phyloP scores from a whole-genome alignment of 2,113 vertebrate genomes.

The Aramus guarauna region DNA sequence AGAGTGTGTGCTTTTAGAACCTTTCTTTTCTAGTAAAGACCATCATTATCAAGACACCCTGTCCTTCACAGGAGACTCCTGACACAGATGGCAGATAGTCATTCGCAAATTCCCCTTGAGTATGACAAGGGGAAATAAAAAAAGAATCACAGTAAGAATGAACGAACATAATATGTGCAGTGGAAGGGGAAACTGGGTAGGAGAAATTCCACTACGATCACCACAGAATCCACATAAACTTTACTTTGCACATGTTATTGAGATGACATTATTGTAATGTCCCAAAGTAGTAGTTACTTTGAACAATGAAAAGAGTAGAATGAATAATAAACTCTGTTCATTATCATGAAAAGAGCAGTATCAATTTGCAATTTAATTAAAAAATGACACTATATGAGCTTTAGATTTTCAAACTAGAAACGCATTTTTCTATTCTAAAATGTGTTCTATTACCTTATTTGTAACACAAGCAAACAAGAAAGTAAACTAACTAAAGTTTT shows the following conservation, averaged over 20 bases:
- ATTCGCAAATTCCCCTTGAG: background rate
- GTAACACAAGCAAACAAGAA: background rate
- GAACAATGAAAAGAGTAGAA: background rate
- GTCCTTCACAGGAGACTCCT: background rate
- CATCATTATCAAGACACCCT: background rate
- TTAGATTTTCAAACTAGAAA: background rate
- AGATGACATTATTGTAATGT: background rate
- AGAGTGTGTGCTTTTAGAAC: background rate
- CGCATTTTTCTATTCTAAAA: background rate
- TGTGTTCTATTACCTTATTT: background rate
- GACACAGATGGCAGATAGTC: background rate
- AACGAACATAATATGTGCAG: background rate
- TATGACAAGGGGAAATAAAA: background rate
- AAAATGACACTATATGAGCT: background rate
- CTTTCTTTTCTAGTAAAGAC: background rate
- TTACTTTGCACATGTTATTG: background rate
- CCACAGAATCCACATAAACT: background rate
- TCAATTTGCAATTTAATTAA: background rate
- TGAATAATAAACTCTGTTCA: background rate
- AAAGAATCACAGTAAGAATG: background rate
- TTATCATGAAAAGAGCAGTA: background rate
- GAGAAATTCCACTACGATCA: background rate
- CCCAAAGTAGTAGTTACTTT: background rate
- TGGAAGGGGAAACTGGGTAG: background rate
- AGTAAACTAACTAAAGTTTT: background rate